A percentile compares a stretch with the other conserved stretches of the same genome.
phyloP scores from a whole-genome alignment of 2,797 vertebrate species.

The Danio jaintianensis region DNA sequence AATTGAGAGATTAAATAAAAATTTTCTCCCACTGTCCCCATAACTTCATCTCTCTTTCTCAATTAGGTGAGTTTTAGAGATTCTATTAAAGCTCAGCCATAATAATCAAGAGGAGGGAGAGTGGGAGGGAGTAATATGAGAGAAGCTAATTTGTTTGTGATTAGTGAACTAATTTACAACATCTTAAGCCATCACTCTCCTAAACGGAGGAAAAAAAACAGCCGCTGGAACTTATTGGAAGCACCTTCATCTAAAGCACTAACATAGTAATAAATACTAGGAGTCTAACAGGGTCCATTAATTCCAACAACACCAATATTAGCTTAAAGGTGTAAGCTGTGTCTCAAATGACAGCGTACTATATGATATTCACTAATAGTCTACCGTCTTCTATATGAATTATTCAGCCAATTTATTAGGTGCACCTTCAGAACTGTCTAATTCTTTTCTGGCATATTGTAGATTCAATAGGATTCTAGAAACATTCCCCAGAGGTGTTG shows the following conservation, averaged over 20 bases:
- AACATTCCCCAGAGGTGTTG: too few relatives aligned
- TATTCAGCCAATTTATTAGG: neutral
- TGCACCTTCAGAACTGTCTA: too few relatives aligned
- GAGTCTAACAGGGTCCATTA: constrained; percentile 71
- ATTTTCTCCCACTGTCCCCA: constrained; percentile 18
- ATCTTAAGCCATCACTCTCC: constrained; percentile 34
- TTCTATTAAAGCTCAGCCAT: constrained; percentile 20
- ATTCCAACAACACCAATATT: constrained; percentile 37
- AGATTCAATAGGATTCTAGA: too few relatives aligned
- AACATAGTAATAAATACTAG: constrained; percentile 13
- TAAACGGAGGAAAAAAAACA: constrained; percentile 33
- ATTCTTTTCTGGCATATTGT: too few relatives aligned
- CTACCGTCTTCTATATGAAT: neutral
- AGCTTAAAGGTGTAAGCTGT: neutral
- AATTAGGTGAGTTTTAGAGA: constrained; percentile 23
- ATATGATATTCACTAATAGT: neutral
- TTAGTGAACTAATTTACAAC: constrained; percentile 55
- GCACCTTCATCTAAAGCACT: constrained; percentile 27
- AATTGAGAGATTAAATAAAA: constrained; percentile 20
- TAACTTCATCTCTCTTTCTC: constrained; percentile 23
- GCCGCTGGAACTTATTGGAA: constrained; percentile 12
- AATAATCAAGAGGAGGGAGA: constrained; percentile 34
- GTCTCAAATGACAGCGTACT: neutral
- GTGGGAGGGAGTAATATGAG: constrained; percentile 43
- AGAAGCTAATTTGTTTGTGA: constrained; percentile 53